Conservation (phyloP, 2,113 vertebrate genomes). For the Scalopus aquaticus region DNA sequence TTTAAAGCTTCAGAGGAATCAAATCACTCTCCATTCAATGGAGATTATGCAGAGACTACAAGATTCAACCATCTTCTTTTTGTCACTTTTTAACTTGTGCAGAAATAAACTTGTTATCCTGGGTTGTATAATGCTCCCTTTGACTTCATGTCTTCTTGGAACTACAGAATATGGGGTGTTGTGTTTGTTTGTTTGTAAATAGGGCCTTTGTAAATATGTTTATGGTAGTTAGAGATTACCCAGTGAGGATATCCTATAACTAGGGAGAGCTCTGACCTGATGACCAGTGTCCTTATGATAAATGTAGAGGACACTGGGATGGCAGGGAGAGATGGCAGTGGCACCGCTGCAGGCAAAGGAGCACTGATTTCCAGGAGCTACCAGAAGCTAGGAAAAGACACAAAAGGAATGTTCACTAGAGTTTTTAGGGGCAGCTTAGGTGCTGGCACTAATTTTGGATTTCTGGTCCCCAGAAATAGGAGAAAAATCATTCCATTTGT, state of each 20-base stretch:
- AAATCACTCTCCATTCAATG: not conserved
- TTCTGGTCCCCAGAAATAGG: not conserved
- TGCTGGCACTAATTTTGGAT: not conserved
- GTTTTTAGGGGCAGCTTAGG: not conserved
- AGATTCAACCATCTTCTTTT: not conserved
- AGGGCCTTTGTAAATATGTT: not conserved
- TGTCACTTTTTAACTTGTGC: not conserved
- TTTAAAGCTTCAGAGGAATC: not conserved
- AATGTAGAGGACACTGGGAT: not conserved
- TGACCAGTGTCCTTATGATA: not conserved
- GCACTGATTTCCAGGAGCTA: fast-evolving
- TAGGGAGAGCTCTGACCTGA: not conserved
- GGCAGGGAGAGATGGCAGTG: fast-evolving
- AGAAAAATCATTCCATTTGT: not conserved
- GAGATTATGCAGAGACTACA: fast-evolving
- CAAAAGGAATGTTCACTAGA: not conserved
- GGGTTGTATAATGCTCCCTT: not conserved
- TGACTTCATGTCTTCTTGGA: not conserved
- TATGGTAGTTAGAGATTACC: not conserved
- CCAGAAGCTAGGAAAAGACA: not conserved
- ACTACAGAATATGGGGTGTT: not conserved
- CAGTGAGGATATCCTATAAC: not conserved
- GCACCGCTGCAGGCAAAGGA: not conserved
- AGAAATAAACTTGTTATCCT: not conserved
- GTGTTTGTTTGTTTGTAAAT: not conserved